Conservation (phyloP, 1,140 invertebrate genomes). For the Latrodectus geometricus region DNA sequence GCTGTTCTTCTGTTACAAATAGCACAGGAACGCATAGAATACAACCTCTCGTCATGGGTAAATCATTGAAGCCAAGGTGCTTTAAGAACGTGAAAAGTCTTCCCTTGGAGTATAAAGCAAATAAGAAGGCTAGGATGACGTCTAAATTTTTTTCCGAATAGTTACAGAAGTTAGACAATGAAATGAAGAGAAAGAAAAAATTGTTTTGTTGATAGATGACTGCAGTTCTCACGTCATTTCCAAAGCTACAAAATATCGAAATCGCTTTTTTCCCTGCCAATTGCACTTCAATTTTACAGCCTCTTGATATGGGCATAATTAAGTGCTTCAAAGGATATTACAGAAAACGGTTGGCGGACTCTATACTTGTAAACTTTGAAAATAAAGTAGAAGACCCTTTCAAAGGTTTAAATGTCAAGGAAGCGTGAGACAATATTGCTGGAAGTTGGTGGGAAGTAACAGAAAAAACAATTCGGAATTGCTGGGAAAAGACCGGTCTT, state of each 20-base stretch:
- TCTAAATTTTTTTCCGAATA: conserved; percentile 8
- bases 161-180: conserved; percentile 11
- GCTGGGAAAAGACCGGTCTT: conserved; percentile 12
- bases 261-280: background rate
- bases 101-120: conserved; percentile 21
- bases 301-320: conserved; percentile 8
- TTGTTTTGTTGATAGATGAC: no score
- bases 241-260: conserved; percentile 15
- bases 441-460: conserved; percentile 16
- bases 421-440: conserved; percentile 11
- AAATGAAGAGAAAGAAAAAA: no score
- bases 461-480: conserved; percentile 12
- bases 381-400: conserved; percentile 7
- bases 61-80: background rate
- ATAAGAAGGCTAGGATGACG: conserved; percentile 35
- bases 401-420: conserved; percentile 2
- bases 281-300: background rate
- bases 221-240: background rate
- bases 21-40: conserved; percentile 14
- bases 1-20: conserved; percentile 27
- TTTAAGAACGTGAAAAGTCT: conserved; percentile 31
- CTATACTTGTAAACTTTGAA: background rate
- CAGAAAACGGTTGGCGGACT: background rate
- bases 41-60: conserved; percentile 31
- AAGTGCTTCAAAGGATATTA: conserved; percentile 28